Conservation (phyloP, 1,140 invertebrate species). For the Drosophila mojavensis region DNA sequence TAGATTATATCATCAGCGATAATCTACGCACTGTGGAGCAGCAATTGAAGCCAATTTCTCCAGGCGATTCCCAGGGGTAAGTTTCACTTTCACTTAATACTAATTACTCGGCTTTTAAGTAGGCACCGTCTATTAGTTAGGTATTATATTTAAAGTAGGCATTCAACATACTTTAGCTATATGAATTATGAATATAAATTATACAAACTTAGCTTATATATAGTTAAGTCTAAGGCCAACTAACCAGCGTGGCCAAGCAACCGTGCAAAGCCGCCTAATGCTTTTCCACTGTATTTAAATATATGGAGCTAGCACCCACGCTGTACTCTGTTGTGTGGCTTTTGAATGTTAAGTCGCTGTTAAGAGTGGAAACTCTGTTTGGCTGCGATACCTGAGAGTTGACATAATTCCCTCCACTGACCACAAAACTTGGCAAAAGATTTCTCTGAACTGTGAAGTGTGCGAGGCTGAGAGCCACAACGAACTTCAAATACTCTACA, state of each 20-base stretch:
- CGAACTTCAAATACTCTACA: no score
- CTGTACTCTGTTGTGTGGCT: not conserved
- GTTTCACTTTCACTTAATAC: conserved; percentile 19
- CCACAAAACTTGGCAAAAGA: conserved; percentile 8
- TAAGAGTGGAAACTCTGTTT: conserved; percentile 1
- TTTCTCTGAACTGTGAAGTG: no score
- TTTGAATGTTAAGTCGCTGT: not conserved
- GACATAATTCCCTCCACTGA: conserved; percentile 10
- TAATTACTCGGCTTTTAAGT: conserved; percentile 29
- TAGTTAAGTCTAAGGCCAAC: not conserved
- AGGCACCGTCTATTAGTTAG: not conserved
- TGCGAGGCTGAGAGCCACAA: no score
- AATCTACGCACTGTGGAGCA: conserved; percentile 73
- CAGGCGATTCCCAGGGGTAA: conserved; percentile 78
- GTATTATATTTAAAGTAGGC: not conserved
- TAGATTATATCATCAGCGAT: conserved; percentile 79
- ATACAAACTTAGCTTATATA: not conserved
- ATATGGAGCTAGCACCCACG: no score
- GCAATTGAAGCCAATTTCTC: conserved; percentile 74
- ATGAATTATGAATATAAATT: not conserved
- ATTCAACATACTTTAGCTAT: not conserved
- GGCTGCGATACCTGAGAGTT: not conserved
- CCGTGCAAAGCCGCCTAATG: no score
- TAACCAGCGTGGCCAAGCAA: not conserved
- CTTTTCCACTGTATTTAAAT: no score